Evolutionary conservation across 1,140 invertebrate genomes (phyloP).

Genomic region (Mylabris phalerata): DNA sequence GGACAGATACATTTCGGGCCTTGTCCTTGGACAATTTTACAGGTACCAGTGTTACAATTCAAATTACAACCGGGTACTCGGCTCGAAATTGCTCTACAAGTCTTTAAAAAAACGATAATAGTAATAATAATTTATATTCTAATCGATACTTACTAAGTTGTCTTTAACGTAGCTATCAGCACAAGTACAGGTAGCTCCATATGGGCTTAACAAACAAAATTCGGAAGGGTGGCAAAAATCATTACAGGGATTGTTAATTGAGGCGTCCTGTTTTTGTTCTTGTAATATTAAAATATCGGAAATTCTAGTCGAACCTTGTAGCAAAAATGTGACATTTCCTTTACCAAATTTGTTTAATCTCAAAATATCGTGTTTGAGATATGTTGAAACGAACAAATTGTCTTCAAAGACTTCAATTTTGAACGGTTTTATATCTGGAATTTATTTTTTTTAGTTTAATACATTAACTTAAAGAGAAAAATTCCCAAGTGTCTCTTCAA

Average conservation of each 20-base stretch:
- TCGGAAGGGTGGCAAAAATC: constrained; percentile 52
- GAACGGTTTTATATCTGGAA: constrained; percentile 49
- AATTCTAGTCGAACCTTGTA: constrained; percentile 50
- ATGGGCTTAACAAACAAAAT: constrained; percentile 50
- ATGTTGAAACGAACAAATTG: constrained; percentile 59
- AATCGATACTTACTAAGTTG: constrained; percentile 32
- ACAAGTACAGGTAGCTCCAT: constrained; percentile 55
- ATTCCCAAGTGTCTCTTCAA: too few species aligned
- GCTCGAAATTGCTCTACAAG: constrained; percentile 22
- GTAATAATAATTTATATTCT: neutral
- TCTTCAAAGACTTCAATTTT: constrained; percentile 72
- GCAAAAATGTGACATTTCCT: constrained; percentile 49
- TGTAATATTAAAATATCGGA: constrained; percentile 63
- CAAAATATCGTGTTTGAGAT: constrained; percentile 55
- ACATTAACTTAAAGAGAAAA: constrained; percentile 37
- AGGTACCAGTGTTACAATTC: constrained; percentile 50
- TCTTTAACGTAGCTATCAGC: constrained; percentile 50
- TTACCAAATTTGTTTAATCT: constrained; percentile 64
- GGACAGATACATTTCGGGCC: constrained; percentile 53
- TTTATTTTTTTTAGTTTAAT: constrained; percentile 23
- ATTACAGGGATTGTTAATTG: constrained; percentile 44
- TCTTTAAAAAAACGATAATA: constrained; percentile 25
- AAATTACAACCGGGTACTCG: constrained; percentile 33
- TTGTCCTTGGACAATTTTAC: constrained; percentile 44
- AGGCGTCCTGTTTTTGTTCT: constrained; percentile 52